These are phyloP conservation scores for Chelon auratus DNA, from an alignment of 2,797 vertebrate genomes.

Conservation along the genomic window DNA sequence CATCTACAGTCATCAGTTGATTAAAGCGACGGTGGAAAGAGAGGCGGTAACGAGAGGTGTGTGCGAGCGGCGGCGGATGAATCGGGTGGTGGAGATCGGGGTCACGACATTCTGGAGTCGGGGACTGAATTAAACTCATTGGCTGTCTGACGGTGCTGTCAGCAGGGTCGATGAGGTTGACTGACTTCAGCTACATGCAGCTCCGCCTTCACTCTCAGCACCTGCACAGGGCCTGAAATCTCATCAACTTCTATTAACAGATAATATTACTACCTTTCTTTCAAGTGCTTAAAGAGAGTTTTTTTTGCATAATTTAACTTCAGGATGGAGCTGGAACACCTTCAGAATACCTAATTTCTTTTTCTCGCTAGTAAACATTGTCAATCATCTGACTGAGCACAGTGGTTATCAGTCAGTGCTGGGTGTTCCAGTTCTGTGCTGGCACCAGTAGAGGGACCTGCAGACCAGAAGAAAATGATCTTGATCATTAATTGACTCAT, in stretches of 20 bases:
- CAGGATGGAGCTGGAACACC: not conserved
- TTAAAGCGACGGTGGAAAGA: not conserved
- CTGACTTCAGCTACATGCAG: conserved; percentile 1
- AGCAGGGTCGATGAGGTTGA: conserved; percentile 1
- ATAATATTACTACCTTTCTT: not conserved
- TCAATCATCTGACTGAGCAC: not conserved
- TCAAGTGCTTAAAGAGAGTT: not conserved
- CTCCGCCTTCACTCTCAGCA: not conserved
- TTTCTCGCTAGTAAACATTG: conserved; percentile 2
- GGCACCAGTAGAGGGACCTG: conserved; percentile 71
- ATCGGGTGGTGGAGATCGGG: conserved; percentile 17
- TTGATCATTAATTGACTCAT: conserved; percentile 36
- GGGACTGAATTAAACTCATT: conserved; percentile 17
- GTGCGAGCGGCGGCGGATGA: conserved; percentile 12
- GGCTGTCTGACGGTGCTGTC: conserved; percentile 29
- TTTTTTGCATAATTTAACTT: not conserved
- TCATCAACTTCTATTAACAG: not conserved
- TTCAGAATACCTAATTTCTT: not conserved
- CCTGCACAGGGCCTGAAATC: not conserved
- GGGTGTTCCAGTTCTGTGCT: conserved; percentile 37
- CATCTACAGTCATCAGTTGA: conserved; percentile 16
- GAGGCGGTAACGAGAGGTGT: not conserved
- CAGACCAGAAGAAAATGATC: conserved; percentile 45
- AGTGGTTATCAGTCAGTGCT: not conserved
- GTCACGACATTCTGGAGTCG: conserved; percentile 9